Evolutionary conservation across 2,888 invertebrate genomes (phyloP).

Genomic region (Vandiemenella viatica): DNA sequence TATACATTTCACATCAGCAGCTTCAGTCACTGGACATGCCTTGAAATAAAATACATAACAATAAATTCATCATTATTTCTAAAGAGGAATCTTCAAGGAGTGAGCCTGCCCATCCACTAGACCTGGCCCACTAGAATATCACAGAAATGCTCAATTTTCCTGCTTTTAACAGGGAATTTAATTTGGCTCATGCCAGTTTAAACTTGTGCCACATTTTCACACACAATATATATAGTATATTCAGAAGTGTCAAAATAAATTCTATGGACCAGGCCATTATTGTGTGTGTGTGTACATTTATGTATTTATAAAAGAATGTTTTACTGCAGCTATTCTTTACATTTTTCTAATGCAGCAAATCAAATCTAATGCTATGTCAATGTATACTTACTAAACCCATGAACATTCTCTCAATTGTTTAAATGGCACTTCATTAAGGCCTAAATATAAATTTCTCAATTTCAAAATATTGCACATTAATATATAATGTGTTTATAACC

Average conservation of each 20-base stretch:
- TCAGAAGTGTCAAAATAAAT: constrained; percentile 13
- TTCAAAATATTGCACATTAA: too few species aligned
- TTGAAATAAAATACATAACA: neutral
- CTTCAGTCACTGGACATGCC: neutral
- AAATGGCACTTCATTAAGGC: constrained; percentile 10
- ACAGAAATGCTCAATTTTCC: constrained; percentile 24
- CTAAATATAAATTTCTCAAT: too few species aligned
- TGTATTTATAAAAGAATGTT: constrained; percentile 12
- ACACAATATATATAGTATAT: constrained; percentile 5
- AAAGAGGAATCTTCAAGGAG: constrained; percentile 10
- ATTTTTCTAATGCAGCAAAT: neutral
- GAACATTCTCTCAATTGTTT: constrained; percentile 8
- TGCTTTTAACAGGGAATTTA: neutral
- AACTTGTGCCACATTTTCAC: neutral
- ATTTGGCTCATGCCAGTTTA: neutral
- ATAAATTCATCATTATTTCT: neutral
- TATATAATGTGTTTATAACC: too few species aligned
- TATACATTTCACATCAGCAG: neutral
- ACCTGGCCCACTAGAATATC: constrained; percentile 35
- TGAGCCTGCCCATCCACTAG: constrained; percentile 15
- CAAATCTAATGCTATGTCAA: neutral
- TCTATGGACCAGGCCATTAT: constrained; percentile 15
- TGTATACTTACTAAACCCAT: constrained; percentile 7
- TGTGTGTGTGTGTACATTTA: constrained; percentile 8
- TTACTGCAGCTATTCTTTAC: constrained; percentile 1